Percentiles rank a stretch among this genome's conserved stretches.
Conservation (phyloP, 2,797 vertebrate species). For the Rhodeus uyekii region DNA sequence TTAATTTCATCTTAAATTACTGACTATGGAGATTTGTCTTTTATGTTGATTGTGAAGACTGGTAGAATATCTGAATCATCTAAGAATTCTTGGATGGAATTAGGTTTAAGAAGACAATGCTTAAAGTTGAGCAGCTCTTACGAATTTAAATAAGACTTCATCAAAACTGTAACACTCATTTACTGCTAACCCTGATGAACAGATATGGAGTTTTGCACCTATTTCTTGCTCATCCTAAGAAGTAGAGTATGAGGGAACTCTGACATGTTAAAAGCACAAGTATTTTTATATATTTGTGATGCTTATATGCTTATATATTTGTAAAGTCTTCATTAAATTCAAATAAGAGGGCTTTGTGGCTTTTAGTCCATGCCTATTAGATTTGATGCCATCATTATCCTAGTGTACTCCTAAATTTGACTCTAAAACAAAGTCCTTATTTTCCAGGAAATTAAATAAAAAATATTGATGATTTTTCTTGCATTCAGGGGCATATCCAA, state of each 20-base stretch:
- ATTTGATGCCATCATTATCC: not conserved
- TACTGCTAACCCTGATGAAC: constrained; percentile 1
- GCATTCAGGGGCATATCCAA: not conserved
- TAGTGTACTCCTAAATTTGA: not conserved
- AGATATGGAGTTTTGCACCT: constrained; percentile 10
- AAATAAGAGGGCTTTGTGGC: not conserved
- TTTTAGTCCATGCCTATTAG: not conserved
- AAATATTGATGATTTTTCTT: not conserved
- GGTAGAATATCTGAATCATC: not conserved
- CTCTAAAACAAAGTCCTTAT: not conserved
- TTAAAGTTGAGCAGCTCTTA: not conserved
- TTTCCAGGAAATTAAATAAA: not conserved
- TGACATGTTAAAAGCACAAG: constrained; percentile 17
- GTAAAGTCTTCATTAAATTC: not conserved
- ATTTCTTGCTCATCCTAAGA: constrained; percentile 22
- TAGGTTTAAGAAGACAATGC: not conserved
- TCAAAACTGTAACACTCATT: constrained; percentile 1
- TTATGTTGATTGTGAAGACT: not conserved
- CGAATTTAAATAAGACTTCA: not conserved
- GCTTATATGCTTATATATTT: constrained; percentile 22
- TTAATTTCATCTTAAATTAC: not conserved
- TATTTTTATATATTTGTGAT: constrained; percentile 25
- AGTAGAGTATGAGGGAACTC: not conserved
- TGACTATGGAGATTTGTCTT: not conserved
- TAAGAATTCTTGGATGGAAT: not conserved